Evolutionary conservation across 2,797 vertebrate genomes (phyloP).

Genomic region (Rhodeus uyekii): DNA sequence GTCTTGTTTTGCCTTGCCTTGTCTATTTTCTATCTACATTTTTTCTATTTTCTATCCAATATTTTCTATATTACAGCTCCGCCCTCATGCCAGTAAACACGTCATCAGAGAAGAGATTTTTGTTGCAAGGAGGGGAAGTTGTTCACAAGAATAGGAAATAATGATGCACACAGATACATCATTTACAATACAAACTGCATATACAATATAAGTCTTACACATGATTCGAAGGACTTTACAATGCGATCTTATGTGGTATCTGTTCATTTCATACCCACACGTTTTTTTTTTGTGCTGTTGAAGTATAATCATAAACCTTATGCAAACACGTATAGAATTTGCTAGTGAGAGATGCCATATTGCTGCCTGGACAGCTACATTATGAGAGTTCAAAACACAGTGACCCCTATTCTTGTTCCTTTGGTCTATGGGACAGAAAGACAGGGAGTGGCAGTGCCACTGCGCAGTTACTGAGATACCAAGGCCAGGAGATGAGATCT

Average conservation of each 20-base stretch:
- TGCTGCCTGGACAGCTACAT: background rate
- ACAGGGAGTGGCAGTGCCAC: background rate
- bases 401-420: conserved; percentile 4
- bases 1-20: too few species aligned
- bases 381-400: background rate
- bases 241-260: background rate
- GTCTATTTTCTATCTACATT: too few species aligned
- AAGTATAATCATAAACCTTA: background rate
- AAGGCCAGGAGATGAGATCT: conserved; percentile 46
- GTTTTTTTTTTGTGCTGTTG: background rate
- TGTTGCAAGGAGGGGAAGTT: background rate
- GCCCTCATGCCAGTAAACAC: background rate
- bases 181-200: too few species aligned
- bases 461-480: conserved; percentile 39
- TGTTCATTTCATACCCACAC: background rate
- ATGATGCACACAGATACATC: too few species aligned
- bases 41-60: too few species aligned
- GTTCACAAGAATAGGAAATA: too few species aligned
- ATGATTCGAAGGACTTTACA: too few species aligned
- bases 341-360: background rate
- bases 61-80: too few species aligned
- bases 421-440: background rate
- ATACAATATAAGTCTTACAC: too few species aligned
- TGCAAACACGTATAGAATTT: background rate
- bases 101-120: background rate